Conservation (phyloP, 2,113 vertebrate genomes). For the Meriones unguiculatus region DNA sequence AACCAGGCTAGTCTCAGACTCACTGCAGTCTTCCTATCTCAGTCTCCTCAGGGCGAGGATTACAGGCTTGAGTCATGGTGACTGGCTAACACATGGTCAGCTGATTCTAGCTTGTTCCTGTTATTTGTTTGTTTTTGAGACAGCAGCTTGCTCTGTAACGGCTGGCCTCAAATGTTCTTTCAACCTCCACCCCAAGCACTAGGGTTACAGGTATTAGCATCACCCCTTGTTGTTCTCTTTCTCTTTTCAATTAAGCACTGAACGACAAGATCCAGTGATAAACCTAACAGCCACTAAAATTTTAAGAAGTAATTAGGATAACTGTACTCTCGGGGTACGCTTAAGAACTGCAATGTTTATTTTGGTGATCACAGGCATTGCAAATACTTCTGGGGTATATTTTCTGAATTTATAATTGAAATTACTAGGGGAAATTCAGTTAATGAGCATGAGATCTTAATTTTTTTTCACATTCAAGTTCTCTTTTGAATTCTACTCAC, state of each 20-base stretch:
- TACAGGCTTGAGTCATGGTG: background rate
- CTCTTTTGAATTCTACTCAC: background rate
- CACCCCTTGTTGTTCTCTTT: background rate
- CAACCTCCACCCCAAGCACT: background rate
- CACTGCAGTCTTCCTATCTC: background rate
- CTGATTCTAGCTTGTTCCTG: background rate
- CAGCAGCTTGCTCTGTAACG: background rate
- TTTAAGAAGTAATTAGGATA: background rate
- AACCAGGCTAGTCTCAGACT: too few relatives aligned
- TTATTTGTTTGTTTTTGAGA: background rate
- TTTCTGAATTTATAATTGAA: conserved; percentile 32
- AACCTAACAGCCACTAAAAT: background rate
- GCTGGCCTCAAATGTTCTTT: background rate
- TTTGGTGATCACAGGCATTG: background rate
- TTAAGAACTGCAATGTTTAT: background rate
- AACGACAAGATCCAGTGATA: background rate
- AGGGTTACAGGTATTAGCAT: background rate
- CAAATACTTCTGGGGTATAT: background rate
- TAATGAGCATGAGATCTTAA: background rate
- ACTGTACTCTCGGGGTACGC: background rate
- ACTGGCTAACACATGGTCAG: background rate
- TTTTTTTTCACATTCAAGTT: background rate
- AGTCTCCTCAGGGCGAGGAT: background rate
- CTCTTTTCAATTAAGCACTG: background rate
- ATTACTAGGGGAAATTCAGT: background rate